phyloP scores from a whole-genome alignment of 2,888 invertebrate genomes.

The Drosophila siamana region DNA sequence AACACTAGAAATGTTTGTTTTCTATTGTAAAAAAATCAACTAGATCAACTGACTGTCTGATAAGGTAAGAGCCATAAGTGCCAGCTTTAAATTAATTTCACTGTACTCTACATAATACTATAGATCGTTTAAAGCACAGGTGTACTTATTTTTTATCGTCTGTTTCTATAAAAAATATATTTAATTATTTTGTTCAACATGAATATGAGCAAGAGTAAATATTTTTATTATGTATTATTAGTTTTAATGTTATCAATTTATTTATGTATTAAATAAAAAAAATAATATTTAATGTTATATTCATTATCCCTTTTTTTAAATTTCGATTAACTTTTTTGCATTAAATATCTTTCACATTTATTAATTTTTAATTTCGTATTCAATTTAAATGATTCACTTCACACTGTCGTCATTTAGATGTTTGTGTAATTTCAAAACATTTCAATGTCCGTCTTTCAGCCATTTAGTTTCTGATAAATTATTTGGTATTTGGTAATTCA shows the following conservation, averaged over 20 bases:
- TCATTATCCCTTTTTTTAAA: too few species aligned
- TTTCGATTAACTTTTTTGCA: not conserved
- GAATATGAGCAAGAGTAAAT: too few species aligned
- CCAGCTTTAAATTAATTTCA: not conserved
- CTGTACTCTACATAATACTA: not conserved
- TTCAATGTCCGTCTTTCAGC: constrained; percentile 50
- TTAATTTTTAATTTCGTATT: not conserved
- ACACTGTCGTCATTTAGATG: constrained; percentile 6
- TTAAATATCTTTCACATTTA: not conserved
- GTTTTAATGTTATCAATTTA: too few species aligned
- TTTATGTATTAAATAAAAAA: too few species aligned
- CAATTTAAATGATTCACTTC: not conserved
- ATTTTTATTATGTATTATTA: too few species aligned
- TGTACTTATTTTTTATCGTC: not conserved
- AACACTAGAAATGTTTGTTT: not conserved
- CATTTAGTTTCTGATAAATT: constrained; percentile 63
- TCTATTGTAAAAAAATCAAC: not conserved
- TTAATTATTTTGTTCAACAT: too few species aligned
- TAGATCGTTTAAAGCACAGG: not conserved
- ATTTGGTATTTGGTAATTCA: constrained; percentile 55
- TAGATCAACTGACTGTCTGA: not conserved
- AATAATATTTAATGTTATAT: too few species aligned
- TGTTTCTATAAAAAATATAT: not conserved
- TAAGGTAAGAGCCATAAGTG: not conserved
- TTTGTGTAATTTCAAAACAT: constrained; percentile 49